Percentiles rank a stretch among this genome's conserved stretches.
These are phyloP conservation scores for Trichomycterus rosablanca DNA, from an alignment of 2,113 vertebrate species.

Conservation along the genomic window DNA sequence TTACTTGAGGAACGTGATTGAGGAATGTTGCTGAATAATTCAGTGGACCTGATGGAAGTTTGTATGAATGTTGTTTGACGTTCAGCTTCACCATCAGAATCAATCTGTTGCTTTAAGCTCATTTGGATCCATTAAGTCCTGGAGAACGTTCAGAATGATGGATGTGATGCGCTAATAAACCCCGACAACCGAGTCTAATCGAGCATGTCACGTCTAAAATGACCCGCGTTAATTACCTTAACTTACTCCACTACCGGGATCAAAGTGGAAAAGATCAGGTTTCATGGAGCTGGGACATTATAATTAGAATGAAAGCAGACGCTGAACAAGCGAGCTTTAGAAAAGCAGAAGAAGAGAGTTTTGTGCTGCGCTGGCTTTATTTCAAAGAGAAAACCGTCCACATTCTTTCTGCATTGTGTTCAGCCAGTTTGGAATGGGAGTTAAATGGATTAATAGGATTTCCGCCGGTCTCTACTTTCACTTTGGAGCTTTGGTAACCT, in stretches of 20 bases:
- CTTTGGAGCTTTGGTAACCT: conserved; percentile 59
- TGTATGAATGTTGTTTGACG: conserved; percentile 19
- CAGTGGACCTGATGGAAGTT: not conserved
- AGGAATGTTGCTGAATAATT: no score
- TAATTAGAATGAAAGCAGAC: conserved; percentile 39
- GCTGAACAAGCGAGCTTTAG: conserved; percentile 27
- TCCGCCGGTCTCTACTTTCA: conserved; percentile 78
- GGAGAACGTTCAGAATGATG: conserved; percentile 24
- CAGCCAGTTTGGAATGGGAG: conserved; percentile 65
- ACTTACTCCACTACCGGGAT: conserved; percentile 33
- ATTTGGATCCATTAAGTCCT: conserved; percentile 24
- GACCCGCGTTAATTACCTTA: conserved; percentile 31
- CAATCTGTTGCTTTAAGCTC: conserved; percentile 31
- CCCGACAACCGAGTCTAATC: conserved; percentile 27
- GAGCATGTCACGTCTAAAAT: conserved; percentile 30
- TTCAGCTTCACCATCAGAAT: conserved; percentile 1
- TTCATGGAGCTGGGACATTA: conserved; percentile 46
- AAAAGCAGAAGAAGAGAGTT: conserved; percentile 63
- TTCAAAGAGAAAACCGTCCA: conserved; percentile 85
- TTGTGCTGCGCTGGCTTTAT: conserved; percentile 75
- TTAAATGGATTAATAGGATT: conserved; percentile 92
- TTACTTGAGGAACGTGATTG: no score
- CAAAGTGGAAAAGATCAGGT: conserved; percentile 39
- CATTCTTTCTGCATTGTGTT: conserved; percentile 73
- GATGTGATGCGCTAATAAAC: conserved; percentile 29